Evolutionary conservation across 1,140 invertebrate species (phyloP).

Genomic region (Macrobrachium rosenbergii): DNA sequence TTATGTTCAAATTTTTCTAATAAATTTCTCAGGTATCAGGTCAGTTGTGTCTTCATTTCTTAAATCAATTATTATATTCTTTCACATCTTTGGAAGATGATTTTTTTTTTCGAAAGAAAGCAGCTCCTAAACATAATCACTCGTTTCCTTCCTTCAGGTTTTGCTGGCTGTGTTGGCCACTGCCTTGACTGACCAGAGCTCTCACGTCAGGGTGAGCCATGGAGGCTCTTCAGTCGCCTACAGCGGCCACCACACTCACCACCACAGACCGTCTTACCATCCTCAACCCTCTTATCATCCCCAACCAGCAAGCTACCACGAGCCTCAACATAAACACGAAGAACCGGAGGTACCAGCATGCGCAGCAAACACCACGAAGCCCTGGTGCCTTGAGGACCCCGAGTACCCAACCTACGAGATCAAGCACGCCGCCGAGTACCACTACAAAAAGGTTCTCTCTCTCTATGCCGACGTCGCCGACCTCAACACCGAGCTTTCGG

Average conservation of each 20-base stretch:
- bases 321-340: neutral
- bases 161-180: too few relatives aligned
- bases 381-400: conserved; percentile 62
- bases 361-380: conserved; percentile 36
- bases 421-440: conserved; percentile 61
- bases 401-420: conserved; percentile 65
- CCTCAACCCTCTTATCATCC: conserved; percentile 44
- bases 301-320: conserved; percentile 3
- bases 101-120: too few relatives aligned
- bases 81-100: too few relatives aligned
- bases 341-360: conserved; percentile 39
- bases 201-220: too few relatives aligned
- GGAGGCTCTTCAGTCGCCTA: neutral
- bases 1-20: too few relatives aligned
- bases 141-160: too few relatives aligned
- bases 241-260: neutral
- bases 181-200: too few relatives aligned
- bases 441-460: conserved; percentile 63
- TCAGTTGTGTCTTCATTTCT: too few relatives aligned
- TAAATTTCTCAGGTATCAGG: too few relatives aligned
- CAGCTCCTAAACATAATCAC: too few relatives aligned
- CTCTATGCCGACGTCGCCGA: conserved; percentile 67
- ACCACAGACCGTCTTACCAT: conserved; percentile 13
- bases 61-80: too few relatives aligned
- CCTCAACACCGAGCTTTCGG: conserved; percentile 67